These are phyloP conservation scores for Parnassius glacialis DNA, from an alignment of 2,888 invertebrate species.

Conservation along the genomic window DNA sequence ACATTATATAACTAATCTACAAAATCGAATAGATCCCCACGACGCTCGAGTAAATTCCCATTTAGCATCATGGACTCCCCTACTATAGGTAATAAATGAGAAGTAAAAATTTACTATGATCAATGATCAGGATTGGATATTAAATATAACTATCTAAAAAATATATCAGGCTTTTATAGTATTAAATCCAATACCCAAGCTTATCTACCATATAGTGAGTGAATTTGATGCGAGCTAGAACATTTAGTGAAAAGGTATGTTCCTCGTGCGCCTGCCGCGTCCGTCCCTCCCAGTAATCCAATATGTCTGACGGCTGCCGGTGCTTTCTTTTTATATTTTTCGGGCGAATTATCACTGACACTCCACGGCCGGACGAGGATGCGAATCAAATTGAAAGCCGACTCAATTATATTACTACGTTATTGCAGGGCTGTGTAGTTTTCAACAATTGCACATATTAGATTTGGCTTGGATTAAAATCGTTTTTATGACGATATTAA, in stretches of 20 bases:
- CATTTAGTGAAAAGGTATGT: constrained; percentile 37
- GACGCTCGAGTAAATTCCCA: too few species aligned
- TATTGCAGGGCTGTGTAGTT: constrained; percentile 57
- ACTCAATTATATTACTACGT: constrained; percentile 75
- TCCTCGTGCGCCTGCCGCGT: constrained; percentile 24
- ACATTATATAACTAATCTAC: too few species aligned
- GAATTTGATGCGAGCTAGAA: constrained; percentile 39
- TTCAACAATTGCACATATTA: too few species aligned
- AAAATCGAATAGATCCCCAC: too few species aligned
- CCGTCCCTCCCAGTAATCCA: constrained; percentile 60
- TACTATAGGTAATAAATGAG: too few species aligned
- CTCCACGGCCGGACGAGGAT: constrained; percentile 68
- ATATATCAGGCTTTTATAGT: constrained; percentile 15
- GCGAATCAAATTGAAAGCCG: constrained; percentile 80
- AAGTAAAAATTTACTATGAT: too few species aligned
- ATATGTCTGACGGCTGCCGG: constrained; percentile 73
- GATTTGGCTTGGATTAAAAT: too few species aligned
- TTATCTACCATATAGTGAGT: constrained; percentile 24
- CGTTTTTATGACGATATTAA: too few species aligned
- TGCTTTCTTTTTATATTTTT: constrained; percentile 77
- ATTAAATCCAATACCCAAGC: constrained; percentile 26
- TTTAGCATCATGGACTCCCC: too few species aligned
- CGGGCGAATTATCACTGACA: constrained; percentile 79
- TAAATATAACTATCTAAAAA: not conserved
- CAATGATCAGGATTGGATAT: not conserved